A percentile compares a stretch with the other conserved stretches of the same genome.
These are phyloP conservation scores for Dorcus parallelipipedus DNA, from an alignment of 2,888 invertebrate species.

Conservation along the genomic window DNA sequence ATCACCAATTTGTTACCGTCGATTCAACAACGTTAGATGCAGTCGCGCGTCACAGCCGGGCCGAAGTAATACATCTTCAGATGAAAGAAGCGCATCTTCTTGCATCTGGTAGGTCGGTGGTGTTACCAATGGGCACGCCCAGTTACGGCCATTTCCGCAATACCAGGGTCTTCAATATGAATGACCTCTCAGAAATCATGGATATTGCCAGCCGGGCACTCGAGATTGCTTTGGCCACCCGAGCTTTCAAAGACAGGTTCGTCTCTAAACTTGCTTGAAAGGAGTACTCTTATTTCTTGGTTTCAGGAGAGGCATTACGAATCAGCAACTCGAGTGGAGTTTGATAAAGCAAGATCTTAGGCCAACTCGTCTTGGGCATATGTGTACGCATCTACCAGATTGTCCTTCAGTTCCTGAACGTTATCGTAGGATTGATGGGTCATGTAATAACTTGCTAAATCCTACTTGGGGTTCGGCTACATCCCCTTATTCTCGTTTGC, in stretches of 20 bases:
- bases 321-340: constrained; percentile 48
- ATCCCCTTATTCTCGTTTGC: constrained; percentile 62
- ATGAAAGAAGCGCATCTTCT: constrained; percentile 43
- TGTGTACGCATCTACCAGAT: constrained; percentile 42
- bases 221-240: constrained; percentile 53
- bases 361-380: constrained; percentile 46
- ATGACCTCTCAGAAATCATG: constrained; percentile 47
- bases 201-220: constrained; percentile 50
- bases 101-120: constrained; percentile 43
- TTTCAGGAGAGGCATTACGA: constrained; percentile 48
- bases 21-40: constrained; percentile 17
- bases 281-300: neutral
- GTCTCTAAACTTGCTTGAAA: neutral
- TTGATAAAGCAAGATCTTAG: constrained; percentile 48
- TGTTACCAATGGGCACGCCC: constrained; percentile 44
- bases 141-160: constrained; percentile 49
- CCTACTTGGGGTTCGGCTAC: constrained; percentile 70
- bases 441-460: constrained; percentile 73
- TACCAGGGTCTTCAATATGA: constrained; percentile 39
- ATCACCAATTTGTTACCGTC: constrained; percentile 14
- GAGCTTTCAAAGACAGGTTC: constrained; percentile 51
- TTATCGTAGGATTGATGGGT: constrained; percentile 74
- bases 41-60: constrained; percentile 35
- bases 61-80: constrained; percentile 43
- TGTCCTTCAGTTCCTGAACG: constrained; percentile 51